These are phyloP conservation scores for Marisa cornuarietis DNA, from an alignment of 1,140 invertebrate genomes.

Conservation along the genomic window DNA sequence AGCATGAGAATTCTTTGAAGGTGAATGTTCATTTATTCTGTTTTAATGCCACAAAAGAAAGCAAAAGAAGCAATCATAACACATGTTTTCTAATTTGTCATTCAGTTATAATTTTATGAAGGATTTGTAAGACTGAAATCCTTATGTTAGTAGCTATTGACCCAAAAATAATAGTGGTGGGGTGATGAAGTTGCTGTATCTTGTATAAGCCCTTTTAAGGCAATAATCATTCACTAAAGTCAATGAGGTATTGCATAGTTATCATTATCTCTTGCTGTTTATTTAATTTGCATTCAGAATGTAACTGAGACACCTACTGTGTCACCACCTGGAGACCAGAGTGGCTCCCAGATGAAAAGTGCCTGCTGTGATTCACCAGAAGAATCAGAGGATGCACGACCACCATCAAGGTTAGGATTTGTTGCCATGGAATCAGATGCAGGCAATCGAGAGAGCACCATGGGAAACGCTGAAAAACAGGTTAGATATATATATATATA, in stretches of 20 bases:
- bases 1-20: constrained; percentile 2
- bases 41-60: constrained; percentile 67
- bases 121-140: neutral
- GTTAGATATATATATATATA: neutral
- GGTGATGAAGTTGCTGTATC: no score
- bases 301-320: neutral
- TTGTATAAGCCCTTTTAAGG: no score
- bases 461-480: neutral
- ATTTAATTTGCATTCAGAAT: neutral
- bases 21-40: constrained; percentile 64
- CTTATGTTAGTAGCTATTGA: no score
- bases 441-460: neutral
- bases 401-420: constrained; percentile 8
- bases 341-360: neutral
- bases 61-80: neutral
- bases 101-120: neutral
- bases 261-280: neutral
- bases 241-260: neutral
- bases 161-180: no score
- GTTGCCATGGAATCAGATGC: neutral
- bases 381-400: neutral
- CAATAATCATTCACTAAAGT: no score
- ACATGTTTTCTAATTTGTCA: neutral
- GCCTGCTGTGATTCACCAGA: no score
- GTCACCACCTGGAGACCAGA: neutral